These are phyloP conservation scores for Drosophila bocki DNA, from an alignment of 1,140 invertebrate genomes.

Conservation along the genomic window DNA sequence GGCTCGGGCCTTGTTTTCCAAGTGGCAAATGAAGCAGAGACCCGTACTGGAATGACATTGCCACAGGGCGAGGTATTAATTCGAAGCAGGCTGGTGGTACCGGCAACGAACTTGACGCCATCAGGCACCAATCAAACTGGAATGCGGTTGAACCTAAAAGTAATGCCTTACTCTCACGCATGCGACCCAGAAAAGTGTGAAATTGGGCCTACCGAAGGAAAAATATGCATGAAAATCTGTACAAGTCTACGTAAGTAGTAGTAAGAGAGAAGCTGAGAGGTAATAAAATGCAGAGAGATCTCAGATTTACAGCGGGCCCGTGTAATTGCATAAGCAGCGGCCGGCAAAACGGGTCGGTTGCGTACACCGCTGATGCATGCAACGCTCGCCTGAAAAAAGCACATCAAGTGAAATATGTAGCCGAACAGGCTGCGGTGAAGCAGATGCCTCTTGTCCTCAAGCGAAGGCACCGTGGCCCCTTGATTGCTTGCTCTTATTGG, in stretches of 20 bases:
- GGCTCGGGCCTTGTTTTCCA: conserved; percentile 1
- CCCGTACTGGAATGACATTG: conserved; percentile 55
- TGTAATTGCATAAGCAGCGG: conserved; percentile 77
- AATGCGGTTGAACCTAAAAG: conserved; percentile 67
- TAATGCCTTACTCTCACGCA: conserved; percentile 62
- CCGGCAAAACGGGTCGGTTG: conserved; percentile 80
- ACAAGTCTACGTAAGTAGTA: conserved; percentile 1
- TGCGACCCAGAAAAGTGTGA: conserved; percentile 68
- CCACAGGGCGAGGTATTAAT: conserved; percentile 44
- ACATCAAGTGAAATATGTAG: conserved; percentile 71
- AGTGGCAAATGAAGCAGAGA: not conserved
- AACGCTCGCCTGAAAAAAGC: conserved; percentile 46
- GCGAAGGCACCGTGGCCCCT: conserved; percentile 31
- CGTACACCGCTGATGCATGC: conserved; percentile 60
- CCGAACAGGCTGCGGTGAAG: conserved; percentile 22
- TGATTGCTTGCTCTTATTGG: not conserved
- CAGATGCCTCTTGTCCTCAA: conserved; percentile 46
- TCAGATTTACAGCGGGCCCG: conserved; percentile 38
- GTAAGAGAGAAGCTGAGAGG: conserved; percentile 7
- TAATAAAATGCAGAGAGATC: conserved; percentile 26
- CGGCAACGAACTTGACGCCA: conserved; percentile 74
- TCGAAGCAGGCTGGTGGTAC: conserved; percentile 42
- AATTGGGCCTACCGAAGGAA: conserved; percentile 58
- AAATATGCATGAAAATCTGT: conserved; percentile 1
- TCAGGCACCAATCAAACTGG: conserved; percentile 68